Percentiles rank a stretch among this genome's conserved stretches.
Evolutionary conservation across 2,113 vertebrate genomes (phyloP).

Genomic region (Phaethon lepturus): DNA sequence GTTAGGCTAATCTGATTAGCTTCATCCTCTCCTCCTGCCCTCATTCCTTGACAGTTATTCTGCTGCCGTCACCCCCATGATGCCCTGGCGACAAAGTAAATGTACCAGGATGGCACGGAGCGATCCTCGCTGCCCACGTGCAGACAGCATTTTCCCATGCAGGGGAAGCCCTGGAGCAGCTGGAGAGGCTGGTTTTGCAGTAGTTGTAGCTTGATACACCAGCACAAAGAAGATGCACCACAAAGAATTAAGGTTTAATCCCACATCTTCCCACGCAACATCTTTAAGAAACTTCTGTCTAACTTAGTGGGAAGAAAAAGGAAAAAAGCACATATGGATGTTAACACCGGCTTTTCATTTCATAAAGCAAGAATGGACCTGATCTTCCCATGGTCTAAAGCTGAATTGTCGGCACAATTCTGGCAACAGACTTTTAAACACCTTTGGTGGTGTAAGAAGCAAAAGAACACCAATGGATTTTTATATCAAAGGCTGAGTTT

Average conservation of each 20-base stretch:
- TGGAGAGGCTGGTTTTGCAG: not conserved
- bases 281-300: not conserved
- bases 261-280: not conserved
- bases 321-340: not conserved
- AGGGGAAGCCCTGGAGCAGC: not conserved
- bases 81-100: not conserved
- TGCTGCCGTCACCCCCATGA: not conserved
- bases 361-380: not conserved
- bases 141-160: not conserved
- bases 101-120: not conserved
- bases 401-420: not conserved
- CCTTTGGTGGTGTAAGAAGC: not conserved
- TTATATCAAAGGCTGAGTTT: not conserved
- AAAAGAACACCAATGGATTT: not conserved
- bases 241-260: not conserved
- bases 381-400: not conserved
- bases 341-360: not conserved
- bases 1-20: rapidly evolving
- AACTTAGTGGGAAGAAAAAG: not conserved
- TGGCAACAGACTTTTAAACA: not conserved
- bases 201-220: not conserved
- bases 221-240: not conserved
- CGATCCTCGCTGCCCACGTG: not conserved
- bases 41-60: not conserved
- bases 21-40: not conserved